Evolutionary conservation across 2,113 vertebrate species (phyloP), one percentile per base, ranked within the genome.

Genomic region (Sinosuthora webbiana): DNA sequence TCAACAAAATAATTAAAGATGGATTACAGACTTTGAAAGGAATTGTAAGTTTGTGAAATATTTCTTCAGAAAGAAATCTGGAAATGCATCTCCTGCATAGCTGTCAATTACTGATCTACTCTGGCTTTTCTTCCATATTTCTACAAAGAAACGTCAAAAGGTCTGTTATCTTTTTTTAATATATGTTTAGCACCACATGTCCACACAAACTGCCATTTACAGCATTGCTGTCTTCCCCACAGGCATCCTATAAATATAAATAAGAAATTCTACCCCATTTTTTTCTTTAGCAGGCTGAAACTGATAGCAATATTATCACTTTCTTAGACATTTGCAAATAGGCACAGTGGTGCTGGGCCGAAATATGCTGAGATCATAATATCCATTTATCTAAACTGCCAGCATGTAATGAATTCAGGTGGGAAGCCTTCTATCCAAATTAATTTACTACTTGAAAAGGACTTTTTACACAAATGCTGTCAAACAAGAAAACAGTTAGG

Each of bases 1-100:
- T 98, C 97, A 98, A 98, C 95, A 93, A 97, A 98, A 96, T 97
- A 97, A 98, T 98, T 98, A 98, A 98, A 97, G 97, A 97, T 91
- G 94, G 97, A 97, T 97, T 93, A 85, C 89, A 1, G 35, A 97
- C 97, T 96, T 83, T 94, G 82, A 96, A 97, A 96, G 83, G 88
- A 97, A 97, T 79, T 62, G 76, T 87, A 92, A 95, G 84, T 93
- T 97, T 83, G 52, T 67, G 87, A 79, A 64, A 67, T 62, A 95
- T 94, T 96, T 93, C 86, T 89, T 95, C 87, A 74, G 50, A 86
- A 87, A 94, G 53, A 57, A 68, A 71, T 94, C 35, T 75, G 91
- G 91, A 96, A 96, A 96, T 53, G 39, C 59, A 88, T 96, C 96
- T 95, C 87, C 90, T 89, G 76, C 87, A 83, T 92, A 83, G 96